These are phyloP conservation scores for Cheilosia vulpina DNA, from an alignment of 2,888 invertebrate species.

Conservation along the genomic window DNA sequence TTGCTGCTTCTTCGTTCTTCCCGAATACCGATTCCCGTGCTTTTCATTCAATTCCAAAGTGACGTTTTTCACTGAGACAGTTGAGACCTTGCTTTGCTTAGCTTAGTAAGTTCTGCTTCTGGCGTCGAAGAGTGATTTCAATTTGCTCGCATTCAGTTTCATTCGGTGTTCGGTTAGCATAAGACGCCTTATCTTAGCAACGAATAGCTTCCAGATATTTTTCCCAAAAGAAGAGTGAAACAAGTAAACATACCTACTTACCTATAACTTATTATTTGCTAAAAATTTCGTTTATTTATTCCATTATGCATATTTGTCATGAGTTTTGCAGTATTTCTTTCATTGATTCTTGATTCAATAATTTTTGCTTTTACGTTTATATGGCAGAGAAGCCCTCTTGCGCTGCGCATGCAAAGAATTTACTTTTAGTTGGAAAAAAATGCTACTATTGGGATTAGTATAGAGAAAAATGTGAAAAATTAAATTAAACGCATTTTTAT, in stretches of 20 bases:
- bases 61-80: conserved; percentile 11
- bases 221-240: conserved; percentile 59
- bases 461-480: background rate
- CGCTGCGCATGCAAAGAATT: conserved; percentile 10
- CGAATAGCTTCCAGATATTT: conserved; percentile 46
- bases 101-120: conserved; percentile 7
- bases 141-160: conserved; percentile 80
- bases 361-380: background rate
- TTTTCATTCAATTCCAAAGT: conserved; percentile 43
- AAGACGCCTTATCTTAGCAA: conserved; percentile 77
- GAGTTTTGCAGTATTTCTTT: background rate
- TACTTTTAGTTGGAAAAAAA: background rate
- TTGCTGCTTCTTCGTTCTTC: background rate
- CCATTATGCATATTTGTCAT: conserved; percentile 19
- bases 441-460: no score
- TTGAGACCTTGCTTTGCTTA: no score
- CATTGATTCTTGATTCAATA: background rate
- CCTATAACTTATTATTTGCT: conserved; percentile 30
- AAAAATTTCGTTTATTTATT: conserved; percentile 24
- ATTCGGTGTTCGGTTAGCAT: conserved; percentile 82
- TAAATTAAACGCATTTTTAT: conserved; percentile 10
- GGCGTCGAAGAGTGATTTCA: conserved; percentile 33
- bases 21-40: no score
- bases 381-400: background rate
- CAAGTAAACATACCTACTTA: conserved; percentile 51